Base-by-base conservation (phyloP, 2,113 vertebrate genomes). In the Murina feae region DNA sequence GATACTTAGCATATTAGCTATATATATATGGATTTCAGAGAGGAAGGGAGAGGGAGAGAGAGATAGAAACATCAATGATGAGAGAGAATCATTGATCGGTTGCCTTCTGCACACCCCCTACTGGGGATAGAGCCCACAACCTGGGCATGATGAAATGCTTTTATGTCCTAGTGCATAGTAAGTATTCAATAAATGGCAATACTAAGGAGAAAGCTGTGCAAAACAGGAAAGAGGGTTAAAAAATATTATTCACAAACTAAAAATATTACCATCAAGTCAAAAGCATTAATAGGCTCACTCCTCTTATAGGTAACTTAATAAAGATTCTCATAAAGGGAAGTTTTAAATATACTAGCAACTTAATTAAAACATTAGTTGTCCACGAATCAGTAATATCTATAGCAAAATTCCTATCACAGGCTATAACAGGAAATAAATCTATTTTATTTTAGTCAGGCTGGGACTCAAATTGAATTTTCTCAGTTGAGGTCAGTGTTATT, bases 391-490 rank as follows among this genome's bases (percentile, higher is more conserved):
- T 66, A 37, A 79, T 16, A 74, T 55, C 32, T 80, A 30, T 20
- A 86, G 63, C 8, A 76, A 76, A 94, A 86, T 71, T 65, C 55
- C 66, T 51, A 85, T n/a, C 30, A 75, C 68, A 94, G 32, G 63
- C 7, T 63, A 86, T 65, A 86, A 86, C 21, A 89, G 66, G 74
- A 96, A 88, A 90, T 74, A 79, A 76, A 80, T 60, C 55, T 65
- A 47, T 65, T 90, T 86, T 96, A 39, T 51, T 63, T 55, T 55
- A 25, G 20, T 71, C 53, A 78, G 9, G 47, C 28, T 68, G 21
- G 12, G 42, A n/a, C 53, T 91, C 32, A 76, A 71, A 42, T 68
- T 89, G 86, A 75, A 58, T 55, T 42, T 71, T 79, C 84, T 89
- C 65, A 58, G 32, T 30, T 84, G 44, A 84, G 32, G 71, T 55